A percentile compares a stretch with the other conserved stretches of the same genome.
phyloP scores from a whole-genome alignment of 2,113 vertebrate genomes.

The Tragelaphus imberbis region DNA sequence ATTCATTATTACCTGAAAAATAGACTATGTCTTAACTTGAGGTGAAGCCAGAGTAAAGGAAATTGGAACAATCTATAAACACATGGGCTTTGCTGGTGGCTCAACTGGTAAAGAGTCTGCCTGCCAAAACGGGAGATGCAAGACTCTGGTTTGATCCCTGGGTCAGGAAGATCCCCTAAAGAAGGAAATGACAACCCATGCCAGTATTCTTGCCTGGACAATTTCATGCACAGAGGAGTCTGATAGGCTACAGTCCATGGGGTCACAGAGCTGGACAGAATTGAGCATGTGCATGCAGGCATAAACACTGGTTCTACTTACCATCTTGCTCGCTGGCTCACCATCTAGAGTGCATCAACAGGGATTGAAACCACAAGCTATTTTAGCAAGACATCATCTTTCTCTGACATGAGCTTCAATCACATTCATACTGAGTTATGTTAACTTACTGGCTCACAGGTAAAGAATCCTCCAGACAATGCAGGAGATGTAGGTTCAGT shows the following conservation, averaged over 20 bases:
- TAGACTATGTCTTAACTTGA: not conserved
- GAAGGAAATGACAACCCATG: not conserved
- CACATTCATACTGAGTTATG: not conserved
- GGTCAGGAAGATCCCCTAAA: not conserved
- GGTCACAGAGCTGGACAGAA: not conserved
- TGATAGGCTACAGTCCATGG: not conserved
- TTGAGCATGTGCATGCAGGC: not conserved
- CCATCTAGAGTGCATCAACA: not conserved
- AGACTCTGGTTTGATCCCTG: not conserved
- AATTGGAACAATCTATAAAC: not conserved
- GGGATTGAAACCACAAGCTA: not conserved
- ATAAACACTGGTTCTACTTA: not conserved
- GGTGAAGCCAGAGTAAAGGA: not conserved
- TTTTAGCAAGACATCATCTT: not conserved
- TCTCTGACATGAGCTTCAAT: not conserved
- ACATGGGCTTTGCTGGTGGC: not conserved
- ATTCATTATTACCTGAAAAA: slow-evolving; percentile 16
- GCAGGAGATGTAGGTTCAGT: not conserved
- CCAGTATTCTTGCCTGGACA: not conserved
- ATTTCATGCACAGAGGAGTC: not conserved
- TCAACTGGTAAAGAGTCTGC: not conserved
- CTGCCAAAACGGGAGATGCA: not conserved
- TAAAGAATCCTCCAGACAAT: not conserved
- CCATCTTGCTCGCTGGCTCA: not conserved
- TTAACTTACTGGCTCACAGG: not conserved